Evolutionary conservation across 2,888 invertebrate genomes (phyloP), one percentile per base, ranked within the genome.

Genomic region (Bellardia pandia): DNA sequence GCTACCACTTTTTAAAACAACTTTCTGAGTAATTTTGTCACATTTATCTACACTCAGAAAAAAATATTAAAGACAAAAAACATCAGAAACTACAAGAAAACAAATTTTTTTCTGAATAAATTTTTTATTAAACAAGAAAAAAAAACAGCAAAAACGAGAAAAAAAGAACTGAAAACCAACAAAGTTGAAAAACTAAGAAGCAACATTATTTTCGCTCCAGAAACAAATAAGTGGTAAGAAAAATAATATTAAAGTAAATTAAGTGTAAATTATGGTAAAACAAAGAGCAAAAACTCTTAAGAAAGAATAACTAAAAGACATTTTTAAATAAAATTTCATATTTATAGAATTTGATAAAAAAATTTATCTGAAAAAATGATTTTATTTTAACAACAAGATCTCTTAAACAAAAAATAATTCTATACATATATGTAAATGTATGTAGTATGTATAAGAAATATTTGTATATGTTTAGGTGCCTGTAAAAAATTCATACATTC

Each of bases 241-340:
- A 80, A 56, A 68, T 13, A 75, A n/a, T 71, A 75, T 80, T 37
- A 69, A 62, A 75, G 53, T 64, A 71, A 85, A 85, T 85, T 79
- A 85, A 80, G 80, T 85, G 85, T 75, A 80, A 85, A 80, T 76
- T 75, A 56, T 80, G 60, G 33, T 13, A 40, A 51, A 62, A 37
- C 53, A 5, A 40, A 48, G 2, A 45, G 45, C 40, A 75, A 60
- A 48, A 60, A 8, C 7, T 3, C 13, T n/a, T 16, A n/a, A 58
- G 1, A 37, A 48, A 16, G 37, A 48, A 9, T 6, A 66, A 5
- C 23, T 6, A 37, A 33, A 33, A 37, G 37, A 37, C 23, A 48
- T 51, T 14, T 76, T 48, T 37, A 64, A 7, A 62, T 11, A 37
- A 56, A 58, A 60, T 74, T 30, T 42, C 42, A 30, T 45, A 68